phyloP scores from a whole-genome alignment of 2,888 invertebrate species.

The Macrophya alboannulata region DNA sequence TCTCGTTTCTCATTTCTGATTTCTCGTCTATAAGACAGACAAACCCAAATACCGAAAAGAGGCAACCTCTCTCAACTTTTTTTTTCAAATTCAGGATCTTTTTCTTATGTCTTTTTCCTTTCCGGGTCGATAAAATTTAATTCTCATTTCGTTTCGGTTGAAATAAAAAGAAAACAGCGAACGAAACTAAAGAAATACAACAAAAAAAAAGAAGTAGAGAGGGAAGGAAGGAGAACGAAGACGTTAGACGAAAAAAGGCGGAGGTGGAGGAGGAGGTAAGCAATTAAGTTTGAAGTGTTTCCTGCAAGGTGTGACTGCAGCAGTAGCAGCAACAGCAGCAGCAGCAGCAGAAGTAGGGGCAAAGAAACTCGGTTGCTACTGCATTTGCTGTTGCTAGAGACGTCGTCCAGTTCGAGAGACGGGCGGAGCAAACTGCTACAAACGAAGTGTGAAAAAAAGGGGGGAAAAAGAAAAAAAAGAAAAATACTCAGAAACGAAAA shows the following conservation, averaged over 20 bases:
- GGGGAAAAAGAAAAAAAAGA: conserved; percentile 52
- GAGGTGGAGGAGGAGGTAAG: conserved; percentile 66
- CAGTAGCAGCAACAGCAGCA: conserved; percentile 17
- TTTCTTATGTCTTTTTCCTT: no score
- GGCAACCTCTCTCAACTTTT: no score
- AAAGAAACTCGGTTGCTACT: conserved; percentile 32
- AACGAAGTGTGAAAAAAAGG: neutral
- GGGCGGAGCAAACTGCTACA: conserved; percentile 7
- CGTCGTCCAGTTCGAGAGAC: neutral
- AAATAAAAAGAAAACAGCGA: neutral
- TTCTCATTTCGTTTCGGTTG: neutral
- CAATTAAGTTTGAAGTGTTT: conserved; percentile 78
- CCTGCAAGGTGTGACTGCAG: conserved; percentile 78
- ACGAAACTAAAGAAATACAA: neutral
- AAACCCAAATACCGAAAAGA: no score
- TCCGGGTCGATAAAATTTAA: neutral
- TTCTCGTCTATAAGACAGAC: neutral
- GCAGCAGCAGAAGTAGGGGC: conserved; percentile 48
- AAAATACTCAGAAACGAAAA: neutral
- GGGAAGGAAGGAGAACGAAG: neutral
- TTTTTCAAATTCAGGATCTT: no score
- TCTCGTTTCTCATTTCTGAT: neutral
- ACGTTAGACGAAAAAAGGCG: neutral
- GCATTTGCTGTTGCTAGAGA: conserved; percentile 25
- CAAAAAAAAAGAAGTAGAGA: neutral